Evolutionary conservation across 2,888 invertebrate species (phyloP), one percentile per base, ranked within the genome.

Genomic region (Lasioglossum figueresi): DNA sequence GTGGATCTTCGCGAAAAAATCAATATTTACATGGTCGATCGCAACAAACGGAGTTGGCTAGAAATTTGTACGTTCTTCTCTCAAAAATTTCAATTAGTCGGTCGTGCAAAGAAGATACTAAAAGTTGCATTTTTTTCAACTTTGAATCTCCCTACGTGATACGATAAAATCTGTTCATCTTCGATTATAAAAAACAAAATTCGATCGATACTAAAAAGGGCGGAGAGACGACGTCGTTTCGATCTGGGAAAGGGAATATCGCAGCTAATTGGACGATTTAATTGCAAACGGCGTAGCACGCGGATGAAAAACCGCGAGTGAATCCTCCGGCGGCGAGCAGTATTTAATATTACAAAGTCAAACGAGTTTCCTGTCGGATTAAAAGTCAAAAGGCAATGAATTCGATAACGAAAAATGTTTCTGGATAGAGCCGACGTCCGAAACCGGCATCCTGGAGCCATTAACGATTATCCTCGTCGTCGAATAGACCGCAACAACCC

Each of bases 391-490:
- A 52, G 19, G 68, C 66, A 34, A 66, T 68, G 37, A 3, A 23
- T 68, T 68, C 37, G 68, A 68, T n/a, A n/a, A 12, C 70, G 27
- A 72, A 31, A 27, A 45, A 27, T 31, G 43, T 8, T 31, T 34
- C 19, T 3, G 10, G 27, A 19, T 8, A 3, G 59, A 66, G 16
- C 66, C 19, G 48, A 43, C 27, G 56, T 45, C 56, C 48, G 40
- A 70, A 74, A 52, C n/a, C 31, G 48, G 31, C 14, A 43, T 52
- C 23, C 83, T 79, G 27, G 40, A 68, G 71, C 76, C 74, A 59
- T 37, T 79, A 75, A 86, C 71, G 70, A 81, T 72, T 59, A 73
- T 84, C 59, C 79, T 78, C 75, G 4, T 10, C 52, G 43, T 76
- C 73, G 52, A 56, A 66, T 68, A 56, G 59, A 72, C 72, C 59